Evolutionary conservation across 1,140 invertebrate species (phyloP).

Genomic region (Amphibalanus amphitrite): DNA sequence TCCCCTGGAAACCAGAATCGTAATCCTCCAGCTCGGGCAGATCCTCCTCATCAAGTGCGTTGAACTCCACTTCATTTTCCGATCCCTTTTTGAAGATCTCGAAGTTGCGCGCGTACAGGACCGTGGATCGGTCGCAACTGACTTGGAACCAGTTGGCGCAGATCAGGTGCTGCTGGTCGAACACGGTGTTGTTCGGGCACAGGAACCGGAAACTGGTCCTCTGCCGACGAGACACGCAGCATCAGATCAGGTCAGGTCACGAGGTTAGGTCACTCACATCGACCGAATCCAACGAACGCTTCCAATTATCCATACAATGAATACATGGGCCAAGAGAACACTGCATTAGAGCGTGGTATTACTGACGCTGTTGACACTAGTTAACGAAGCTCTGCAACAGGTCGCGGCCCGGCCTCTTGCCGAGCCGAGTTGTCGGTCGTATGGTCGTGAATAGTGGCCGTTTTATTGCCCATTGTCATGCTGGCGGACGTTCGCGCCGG

Average conservation of each 20-base stretch:
- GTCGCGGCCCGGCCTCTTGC: not conserved
- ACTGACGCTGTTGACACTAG: not conserved
- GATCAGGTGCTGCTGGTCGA: conserved; percentile 80
- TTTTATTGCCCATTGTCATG: no score
- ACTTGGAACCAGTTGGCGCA: conserved; percentile 80
- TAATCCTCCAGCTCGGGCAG: not conserved
- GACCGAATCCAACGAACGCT: no score
- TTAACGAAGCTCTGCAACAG: not conserved
- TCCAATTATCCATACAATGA: not conserved
- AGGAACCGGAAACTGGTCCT: conserved; percentile 49
- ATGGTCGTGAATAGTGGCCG: no score
- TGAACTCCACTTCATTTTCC: not conserved
- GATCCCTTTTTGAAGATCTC: not conserved
- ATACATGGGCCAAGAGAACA: not conserved
- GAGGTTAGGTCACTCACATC: no score
- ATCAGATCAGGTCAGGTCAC: no score
- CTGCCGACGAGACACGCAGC: not conserved
- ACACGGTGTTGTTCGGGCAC: conserved; percentile 77
- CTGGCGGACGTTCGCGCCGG: no score
- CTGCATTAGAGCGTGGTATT: not conserved
- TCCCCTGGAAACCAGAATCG: not conserved
- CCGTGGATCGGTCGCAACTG: conserved; percentile 55
- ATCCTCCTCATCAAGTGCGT: not conserved
- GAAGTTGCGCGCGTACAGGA: conserved; percentile 53
- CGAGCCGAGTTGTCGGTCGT: no score